phyloP scores from a whole-genome alignment of 2,113 vertebrate species.

The Osmerus eperlanus region DNA sequence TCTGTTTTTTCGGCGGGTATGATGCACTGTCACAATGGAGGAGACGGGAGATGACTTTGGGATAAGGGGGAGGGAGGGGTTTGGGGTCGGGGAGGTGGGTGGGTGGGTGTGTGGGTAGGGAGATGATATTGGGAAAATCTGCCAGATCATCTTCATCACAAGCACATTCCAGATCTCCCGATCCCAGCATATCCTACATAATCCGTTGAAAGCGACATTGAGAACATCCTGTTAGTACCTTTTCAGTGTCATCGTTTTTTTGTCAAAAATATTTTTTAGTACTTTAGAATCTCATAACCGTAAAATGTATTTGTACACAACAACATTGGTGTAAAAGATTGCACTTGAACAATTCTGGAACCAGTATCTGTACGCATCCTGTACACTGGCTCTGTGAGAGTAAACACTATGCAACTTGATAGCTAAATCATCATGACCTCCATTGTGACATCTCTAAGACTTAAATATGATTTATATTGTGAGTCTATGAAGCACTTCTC shows the following conservation, averaged over 20 bases:
- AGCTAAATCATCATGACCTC: not conserved
- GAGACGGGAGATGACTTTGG: not conserved
- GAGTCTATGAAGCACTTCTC: not conserved
- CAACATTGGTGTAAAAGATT: no score
- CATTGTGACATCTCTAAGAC: not conserved
- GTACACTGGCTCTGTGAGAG: not conserved
- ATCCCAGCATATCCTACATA: not conserved
- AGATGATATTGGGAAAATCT: not conserved
- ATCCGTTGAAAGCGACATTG: not conserved
- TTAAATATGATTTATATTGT: conserved; percentile 2
- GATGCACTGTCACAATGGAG: conserved; percentile 51
- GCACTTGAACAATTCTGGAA: no score
- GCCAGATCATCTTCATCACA: not conserved
- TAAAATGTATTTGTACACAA: no score
- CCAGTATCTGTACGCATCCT: not conserved
- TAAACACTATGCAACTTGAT: not conserved
- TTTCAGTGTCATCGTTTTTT: no score
- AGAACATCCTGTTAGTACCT: not conserved
- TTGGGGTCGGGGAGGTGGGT: no score
- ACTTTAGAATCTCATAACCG: no score
- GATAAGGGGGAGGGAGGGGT: not conserved
- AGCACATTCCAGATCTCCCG: not conserved
- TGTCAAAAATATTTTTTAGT: no score
- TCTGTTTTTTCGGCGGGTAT: conserved; percentile 17
- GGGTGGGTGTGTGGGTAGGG: no score